Percentiles rank a stretch among this genome's conserved stretches.
Conservation (phyloP, 2,888 invertebrate species). For the Pterostichus niger region DNA sequence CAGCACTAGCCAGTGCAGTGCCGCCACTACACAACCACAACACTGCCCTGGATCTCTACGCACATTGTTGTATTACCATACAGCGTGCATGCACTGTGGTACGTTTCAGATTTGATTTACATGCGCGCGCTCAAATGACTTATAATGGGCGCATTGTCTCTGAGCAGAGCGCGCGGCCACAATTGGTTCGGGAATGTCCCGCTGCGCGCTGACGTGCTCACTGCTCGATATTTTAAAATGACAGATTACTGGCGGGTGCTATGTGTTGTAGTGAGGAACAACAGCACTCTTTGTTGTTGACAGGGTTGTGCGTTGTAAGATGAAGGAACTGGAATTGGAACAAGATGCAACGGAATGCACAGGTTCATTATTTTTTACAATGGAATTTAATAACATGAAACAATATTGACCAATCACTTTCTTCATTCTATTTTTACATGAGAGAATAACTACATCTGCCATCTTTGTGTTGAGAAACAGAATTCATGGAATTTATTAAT, state of each 20-base stretch:
- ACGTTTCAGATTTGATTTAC: slow-evolving; percentile 53
- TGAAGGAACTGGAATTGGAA: slow-evolving; percentile 42
- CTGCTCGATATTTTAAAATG: slow-evolving; percentile 45
- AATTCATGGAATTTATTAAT: background rate
- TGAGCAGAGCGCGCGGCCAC: slow-evolving; percentile 1
- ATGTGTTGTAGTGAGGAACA: slow-evolving; percentile 14
- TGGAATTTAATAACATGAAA: slow-evolving; percentile 35
- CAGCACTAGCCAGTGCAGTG: no score
- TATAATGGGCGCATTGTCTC: slow-evolving; percentile 51
- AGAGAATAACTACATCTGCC: no score
- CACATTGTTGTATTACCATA: slow-evolving; percentile 30
- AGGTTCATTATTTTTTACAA: slow-evolving; percentile 28
- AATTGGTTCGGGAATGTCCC: slow-evolving; percentile 46
- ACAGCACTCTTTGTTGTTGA: slow-evolving; percentile 16
- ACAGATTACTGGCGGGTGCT: slow-evolving; percentile 51
- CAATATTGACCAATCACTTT: slow-evolving; percentile 2
- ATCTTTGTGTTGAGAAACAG: no score
- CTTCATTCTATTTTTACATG: background rate
- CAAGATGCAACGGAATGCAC: slow-evolving; percentile 42
- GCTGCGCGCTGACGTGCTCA: slow-evolving; percentile 48
- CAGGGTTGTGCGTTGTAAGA: slow-evolving; percentile 14
- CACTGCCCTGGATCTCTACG: slow-evolving; percentile 21
- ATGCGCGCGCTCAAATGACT: slow-evolving; percentile 48
- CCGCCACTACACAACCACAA: slow-evolving; percentile 14
- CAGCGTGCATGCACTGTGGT: background rate